Conservation (phyloP, 2,888 invertebrate genomes). For the Glyphotaelius pellucidus region DNA sequence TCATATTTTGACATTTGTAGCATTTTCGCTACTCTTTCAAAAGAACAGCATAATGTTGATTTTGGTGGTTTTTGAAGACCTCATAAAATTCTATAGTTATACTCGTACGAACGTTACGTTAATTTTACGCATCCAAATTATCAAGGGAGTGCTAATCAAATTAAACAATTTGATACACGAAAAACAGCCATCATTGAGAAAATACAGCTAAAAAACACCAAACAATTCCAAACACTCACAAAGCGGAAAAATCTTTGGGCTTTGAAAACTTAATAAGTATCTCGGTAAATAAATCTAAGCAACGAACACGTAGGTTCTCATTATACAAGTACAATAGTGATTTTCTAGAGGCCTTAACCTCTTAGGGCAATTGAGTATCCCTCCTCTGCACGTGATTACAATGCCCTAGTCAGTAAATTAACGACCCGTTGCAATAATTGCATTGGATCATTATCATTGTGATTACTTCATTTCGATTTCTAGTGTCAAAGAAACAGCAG, state of each 20-base stretch:
- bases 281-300: not conserved
- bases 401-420: not conserved
- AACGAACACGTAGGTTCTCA: not conserved
- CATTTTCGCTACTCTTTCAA: not conserved
- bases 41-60: not conserved
- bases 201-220: not conserved
- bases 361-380: not conserved
- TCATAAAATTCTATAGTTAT: not conserved
- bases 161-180: not conserved
- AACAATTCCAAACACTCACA: not conserved
- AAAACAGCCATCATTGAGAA: not conserved
- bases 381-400: not conserved
- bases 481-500: not conserved
- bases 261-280: not conserved
- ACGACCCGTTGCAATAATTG: not conserved
- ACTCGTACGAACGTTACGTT: not conserved
- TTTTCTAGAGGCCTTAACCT: not conserved
- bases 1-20: not conserved
- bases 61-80: not conserved
- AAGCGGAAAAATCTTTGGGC: not conserved
- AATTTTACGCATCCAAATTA: not conserved
- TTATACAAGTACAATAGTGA: not conserved
- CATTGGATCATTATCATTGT: not conserved
- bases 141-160: not conserved
- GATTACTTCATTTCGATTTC: not conserved